Percentiles rank a stretch among this genome's conserved stretches.
Conservation (phyloP, 2,888 invertebrate genomes). For the Spialia ferax region DNA sequence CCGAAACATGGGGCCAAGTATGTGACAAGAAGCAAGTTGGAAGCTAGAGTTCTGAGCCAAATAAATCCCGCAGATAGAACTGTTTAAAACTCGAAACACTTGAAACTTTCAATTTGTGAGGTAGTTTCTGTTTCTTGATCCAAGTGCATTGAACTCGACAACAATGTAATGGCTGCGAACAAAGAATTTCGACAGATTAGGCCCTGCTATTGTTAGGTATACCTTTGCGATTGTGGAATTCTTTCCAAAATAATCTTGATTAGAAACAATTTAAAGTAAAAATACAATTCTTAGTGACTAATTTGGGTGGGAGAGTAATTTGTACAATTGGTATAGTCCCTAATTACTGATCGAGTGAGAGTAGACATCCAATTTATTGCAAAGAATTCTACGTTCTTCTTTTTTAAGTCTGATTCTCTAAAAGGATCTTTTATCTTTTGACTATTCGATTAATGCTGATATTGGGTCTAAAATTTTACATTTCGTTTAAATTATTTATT, state of each 20-base stretch:
- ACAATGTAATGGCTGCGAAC: constrained; percentile 53
- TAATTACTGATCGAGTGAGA: no score
- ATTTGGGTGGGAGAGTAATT: no score
- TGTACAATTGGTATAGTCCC: no score
- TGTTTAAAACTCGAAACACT: constrained; percentile 50
- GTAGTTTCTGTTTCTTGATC: constrained; percentile 51
- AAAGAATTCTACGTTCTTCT: no score
- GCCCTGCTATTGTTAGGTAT: constrained; percentile 46
- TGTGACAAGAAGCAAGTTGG: constrained; percentile 44
- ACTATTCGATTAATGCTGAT: no score
- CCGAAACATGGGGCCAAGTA: constrained; percentile 23
- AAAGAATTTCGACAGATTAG: constrained; percentile 60
- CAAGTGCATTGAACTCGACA: constrained; percentile 52
- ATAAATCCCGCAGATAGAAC: constrained; percentile 52
- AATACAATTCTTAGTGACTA: no score
- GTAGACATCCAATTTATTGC: no score
- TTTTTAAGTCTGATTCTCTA: no score
- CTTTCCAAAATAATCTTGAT: background rate
- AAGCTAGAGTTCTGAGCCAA: constrained; percentile 46
- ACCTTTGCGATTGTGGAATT: background rate
- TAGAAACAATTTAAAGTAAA: background rate
- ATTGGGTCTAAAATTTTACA: no score
- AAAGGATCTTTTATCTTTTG: no score
- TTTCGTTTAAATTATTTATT: no score
- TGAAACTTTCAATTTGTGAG: constrained; percentile 52